Evolutionary conservation across 1,140 invertebrate species (phyloP).

Genomic region (Gryon sp.): DNA sequence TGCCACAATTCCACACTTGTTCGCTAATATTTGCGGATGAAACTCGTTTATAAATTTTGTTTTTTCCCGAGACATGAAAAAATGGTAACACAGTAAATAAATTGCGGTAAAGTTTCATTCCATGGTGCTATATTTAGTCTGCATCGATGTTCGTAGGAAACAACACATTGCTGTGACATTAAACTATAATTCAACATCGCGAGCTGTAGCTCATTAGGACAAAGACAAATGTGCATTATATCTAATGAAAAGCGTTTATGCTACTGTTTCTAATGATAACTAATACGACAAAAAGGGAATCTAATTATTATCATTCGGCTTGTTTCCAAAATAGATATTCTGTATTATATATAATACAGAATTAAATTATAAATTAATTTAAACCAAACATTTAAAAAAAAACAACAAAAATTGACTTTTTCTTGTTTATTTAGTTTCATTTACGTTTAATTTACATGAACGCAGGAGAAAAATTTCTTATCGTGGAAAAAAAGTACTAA

Average conservation of each 20-base stretch:
- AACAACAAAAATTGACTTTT: too few species aligned
- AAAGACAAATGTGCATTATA: slow-evolving; percentile 45
- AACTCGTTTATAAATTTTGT: slow-evolving; percentile 36
- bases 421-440: too few species aligned
- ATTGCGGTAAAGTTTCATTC: slow-evolving; percentile 26
- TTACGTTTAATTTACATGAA: slow-evolving; percentile 22
- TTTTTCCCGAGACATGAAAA: slow-evolving; percentile 9
- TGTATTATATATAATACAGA: too few species aligned
- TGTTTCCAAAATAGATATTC: too few species aligned
- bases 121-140: slow-evolving; percentile 19
- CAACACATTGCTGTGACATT: slow-evolving; percentile 43
- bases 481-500: slow-evolving; percentile 17
- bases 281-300: neutral
- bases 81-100: slow-evolving; percentile 23
- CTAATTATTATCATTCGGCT: slow-evolving; percentile 19
- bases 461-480: too few species aligned
- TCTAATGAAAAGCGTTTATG: slow-evolving; percentile 42
- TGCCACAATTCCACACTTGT: slow-evolving; percentile 10
- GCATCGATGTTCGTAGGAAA: slow-evolving; percentile 47
- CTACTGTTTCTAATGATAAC: slow-evolving; percentile 20
- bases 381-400: too few species aligned
- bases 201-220: slow-evolving; percentile 44
- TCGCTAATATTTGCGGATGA: slow-evolving; percentile 11
- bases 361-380: too few species aligned
- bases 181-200: slow-evolving; percentile 46